Percentiles rank a stretch among this genome's conserved stretches.
Conservation (phyloP, 2,113 vertebrate species). For the Vulpes vulpes region DNA sequence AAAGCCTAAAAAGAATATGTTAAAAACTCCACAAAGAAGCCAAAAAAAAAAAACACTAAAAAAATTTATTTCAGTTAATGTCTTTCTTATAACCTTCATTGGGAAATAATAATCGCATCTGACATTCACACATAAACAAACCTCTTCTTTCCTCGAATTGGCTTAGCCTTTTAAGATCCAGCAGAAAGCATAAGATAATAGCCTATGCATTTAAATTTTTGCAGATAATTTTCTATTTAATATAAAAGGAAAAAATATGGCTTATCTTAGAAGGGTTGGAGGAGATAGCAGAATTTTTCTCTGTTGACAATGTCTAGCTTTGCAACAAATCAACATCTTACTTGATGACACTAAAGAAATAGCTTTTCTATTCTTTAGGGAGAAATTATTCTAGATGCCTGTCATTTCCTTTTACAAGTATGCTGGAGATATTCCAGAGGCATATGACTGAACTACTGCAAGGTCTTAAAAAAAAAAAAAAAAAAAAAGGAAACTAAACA, state of each 20-base stretch:
- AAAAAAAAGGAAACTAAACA: not conserved
- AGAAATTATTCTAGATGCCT: slow-evolving; percentile 47
- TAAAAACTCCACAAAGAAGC: not conserved
- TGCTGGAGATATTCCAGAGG: slow-evolving; percentile 21
- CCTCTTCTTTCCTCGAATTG: not conserved
- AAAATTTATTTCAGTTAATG: not conserved
- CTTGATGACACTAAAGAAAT: slow-evolving; percentile 24
- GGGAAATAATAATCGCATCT: not conserved
- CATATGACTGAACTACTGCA: not conserved
- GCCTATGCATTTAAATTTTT: not conserved
- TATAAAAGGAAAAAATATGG: not conserved
- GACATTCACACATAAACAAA: slow-evolving; percentile 11
- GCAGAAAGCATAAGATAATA: not conserved
- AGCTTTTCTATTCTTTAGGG: slow-evolving; percentile 13
- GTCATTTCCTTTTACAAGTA: not conserved
- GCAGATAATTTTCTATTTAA: slow-evolving; percentile 2
- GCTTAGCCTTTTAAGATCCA: not conserved
- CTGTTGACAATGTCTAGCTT: not conserved
- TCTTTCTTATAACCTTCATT: not conserved
- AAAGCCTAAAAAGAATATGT: not conserved
- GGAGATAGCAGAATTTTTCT: not conserved
- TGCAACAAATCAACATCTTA: not conserved
- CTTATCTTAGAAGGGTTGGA: not conserved
- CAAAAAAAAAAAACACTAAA: not conserved
- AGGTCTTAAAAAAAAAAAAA: not conserved